These are phyloP conservation scores for Lacerta bilineata DNA, from an alignment of 2,797 vertebrate genomes.

Conservation along the genomic window DNA sequence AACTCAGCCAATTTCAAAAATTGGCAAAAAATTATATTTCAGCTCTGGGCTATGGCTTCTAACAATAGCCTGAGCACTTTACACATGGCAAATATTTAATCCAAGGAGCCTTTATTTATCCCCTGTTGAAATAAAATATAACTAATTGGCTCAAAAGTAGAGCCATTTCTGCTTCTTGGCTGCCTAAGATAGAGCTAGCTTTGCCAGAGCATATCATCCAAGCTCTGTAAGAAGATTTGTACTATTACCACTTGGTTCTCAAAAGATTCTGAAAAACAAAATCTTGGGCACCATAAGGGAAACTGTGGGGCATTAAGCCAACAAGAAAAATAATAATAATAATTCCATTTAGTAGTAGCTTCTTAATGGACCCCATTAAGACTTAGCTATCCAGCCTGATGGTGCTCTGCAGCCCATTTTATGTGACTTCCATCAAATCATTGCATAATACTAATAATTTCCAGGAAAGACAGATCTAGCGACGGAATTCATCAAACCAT, in stretches of 20 bases:
- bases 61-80: not conserved
- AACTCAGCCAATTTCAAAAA: not conserved
- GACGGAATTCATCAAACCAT: not conserved
- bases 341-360: not conserved
- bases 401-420: constrained; percentile 29
- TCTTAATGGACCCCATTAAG: constrained; percentile 33
- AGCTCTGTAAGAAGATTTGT: not conserved
- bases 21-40: not conserved
- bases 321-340: not conserved
- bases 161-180: constrained; percentile 9
- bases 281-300: not conserved
- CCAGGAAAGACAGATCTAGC: not conserved
- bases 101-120: constrained; percentile 11
- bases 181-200: not conserved
- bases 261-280: not conserved
- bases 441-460: constrained; percentile 24
- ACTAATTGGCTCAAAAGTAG: not conserved
- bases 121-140: constrained; percentile 13
- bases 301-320: not conserved
- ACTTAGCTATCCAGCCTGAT: constrained; percentile 2
- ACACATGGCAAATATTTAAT: not conserved
- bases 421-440: constrained; percentile 23
- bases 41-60: not conserved
- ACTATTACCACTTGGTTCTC: not conserved
- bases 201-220: constrained; percentile 9